These are phyloP conservation scores for Pseudoatta argentina DNA, from an alignment of 1,140 invertebrate genomes.

Conservation along the genomic window DNA sequence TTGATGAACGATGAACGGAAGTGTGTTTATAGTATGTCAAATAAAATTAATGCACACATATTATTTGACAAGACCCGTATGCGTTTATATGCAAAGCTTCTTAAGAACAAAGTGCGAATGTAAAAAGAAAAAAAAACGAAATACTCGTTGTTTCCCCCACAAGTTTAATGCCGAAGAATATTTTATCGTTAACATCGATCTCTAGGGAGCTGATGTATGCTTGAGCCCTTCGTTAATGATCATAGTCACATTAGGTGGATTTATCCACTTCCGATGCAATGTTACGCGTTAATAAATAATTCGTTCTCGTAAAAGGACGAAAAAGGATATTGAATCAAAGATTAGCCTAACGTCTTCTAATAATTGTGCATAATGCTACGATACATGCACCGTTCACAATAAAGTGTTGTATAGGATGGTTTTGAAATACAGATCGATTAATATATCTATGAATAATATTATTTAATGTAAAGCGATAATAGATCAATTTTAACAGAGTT, in stretches of 20 bases:
- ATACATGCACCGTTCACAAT: neutral
- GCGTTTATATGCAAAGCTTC: slow-evolving; percentile 12
- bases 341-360: slow-evolving; percentile 36
- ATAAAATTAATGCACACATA: slow-evolving; percentile 13
- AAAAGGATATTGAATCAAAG: slow-evolving; percentile 27
- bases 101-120: neutral
- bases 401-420: neutral
- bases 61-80: slow-evolving; percentile 1
- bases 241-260: slow-evolving; percentile 17
- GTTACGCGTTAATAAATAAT: slow-evolving; percentile 25
- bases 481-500: slow-evolving; percentile 8
- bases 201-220: slow-evolving; percentile 19
- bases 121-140: neutral
- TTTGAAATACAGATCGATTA: slow-evolving; percentile 7
- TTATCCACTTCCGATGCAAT: slow-evolving; percentile 15
- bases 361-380: neutral
- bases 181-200: slow-evolving; percentile 33
- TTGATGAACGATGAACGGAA: neutral
- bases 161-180: slow-evolving; percentile 32
- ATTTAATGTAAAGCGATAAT: slow-evolving; percentile 21
- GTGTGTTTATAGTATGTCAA: slow-evolving; percentile 34
- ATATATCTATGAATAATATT: slow-evolving; percentile 32
- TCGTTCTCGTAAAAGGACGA: neutral
- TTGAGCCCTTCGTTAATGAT: slow-evolving; percentile 27
- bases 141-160: slow-evolving; percentile 20